phyloP scores from a whole-genome alignment of 1,140 invertebrate species.

The Drosophila ohnishii region DNA sequence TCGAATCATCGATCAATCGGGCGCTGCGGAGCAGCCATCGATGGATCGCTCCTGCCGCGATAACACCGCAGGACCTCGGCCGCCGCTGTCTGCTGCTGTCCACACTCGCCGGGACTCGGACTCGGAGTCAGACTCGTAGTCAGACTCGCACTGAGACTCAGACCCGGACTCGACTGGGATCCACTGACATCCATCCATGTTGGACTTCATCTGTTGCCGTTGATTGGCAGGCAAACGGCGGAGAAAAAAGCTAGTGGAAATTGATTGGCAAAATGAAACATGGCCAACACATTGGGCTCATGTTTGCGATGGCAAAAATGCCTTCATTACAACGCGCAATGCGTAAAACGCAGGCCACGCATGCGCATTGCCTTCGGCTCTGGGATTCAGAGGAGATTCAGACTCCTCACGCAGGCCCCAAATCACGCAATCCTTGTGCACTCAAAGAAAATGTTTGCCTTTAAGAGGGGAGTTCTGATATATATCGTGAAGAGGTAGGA shows the following conservation, averaged over 20 bases:
- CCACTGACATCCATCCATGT: conserved; percentile 52
- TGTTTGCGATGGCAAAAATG: conserved; percentile 75
- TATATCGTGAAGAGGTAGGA: too few species aligned
- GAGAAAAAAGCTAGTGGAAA: conserved; percentile 54
- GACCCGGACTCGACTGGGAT: conserved; percentile 5
- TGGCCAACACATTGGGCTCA: conserved; percentile 61
- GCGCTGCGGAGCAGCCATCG: conserved; percentile 7
- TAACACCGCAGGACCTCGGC: conserved; percentile 67
- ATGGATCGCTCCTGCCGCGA: conserved; percentile 62
- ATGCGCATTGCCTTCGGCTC: conserved; percentile 56
- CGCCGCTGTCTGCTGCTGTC: conserved; percentile 72
- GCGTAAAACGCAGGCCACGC: conserved; percentile 75
- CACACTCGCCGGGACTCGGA: conserved; percentile 54
- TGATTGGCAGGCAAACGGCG: conserved; percentile 68
- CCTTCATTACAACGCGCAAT: conserved; percentile 77
- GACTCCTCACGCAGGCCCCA: conserved; percentile 57
- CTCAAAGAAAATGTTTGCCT: not conserved
- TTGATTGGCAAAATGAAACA: conserved; percentile 76
- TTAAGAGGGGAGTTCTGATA: not conserved
- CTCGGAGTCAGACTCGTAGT: not conserved
- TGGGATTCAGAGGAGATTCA: conserved; percentile 3
- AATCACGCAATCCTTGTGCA: conserved; percentile 47
- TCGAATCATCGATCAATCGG: conserved; percentile 67
- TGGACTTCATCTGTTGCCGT: conserved; percentile 67
- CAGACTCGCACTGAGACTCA: not conserved